phyloP scores from a whole-genome alignment of 2,113 vertebrate species.

The Varanus salvator region DNA sequence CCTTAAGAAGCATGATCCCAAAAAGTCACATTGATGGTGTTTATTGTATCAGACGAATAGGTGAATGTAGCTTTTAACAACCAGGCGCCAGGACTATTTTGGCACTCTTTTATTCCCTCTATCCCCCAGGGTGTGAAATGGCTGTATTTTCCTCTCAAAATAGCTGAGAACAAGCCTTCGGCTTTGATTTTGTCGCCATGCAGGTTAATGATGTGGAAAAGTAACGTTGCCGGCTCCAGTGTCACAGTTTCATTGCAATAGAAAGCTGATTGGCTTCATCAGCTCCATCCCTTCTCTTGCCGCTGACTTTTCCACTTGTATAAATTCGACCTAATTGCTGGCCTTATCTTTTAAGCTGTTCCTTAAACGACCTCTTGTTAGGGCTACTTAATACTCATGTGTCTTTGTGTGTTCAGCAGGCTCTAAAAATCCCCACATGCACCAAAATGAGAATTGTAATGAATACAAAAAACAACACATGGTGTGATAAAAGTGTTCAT shows the following conservation, averaged over 20 bases:
- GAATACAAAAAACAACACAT: conserved; percentile 30
- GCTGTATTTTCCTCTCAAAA: neutral
- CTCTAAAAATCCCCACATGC: conserved; percentile 44
- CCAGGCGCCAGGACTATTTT: fast-evolving
- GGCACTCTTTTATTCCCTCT: conserved; percentile 2
- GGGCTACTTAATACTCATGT: conserved; percentile 66
- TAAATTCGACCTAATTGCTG: conserved; percentile 64
- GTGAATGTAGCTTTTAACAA: neutral
- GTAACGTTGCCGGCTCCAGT: conserved; percentile 39
- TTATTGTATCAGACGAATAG: neutral
- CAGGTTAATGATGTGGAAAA: conserved; percentile 54
- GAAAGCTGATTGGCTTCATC: conserved; percentile 47
- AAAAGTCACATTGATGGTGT: neutral
- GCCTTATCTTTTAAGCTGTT: conserved; percentile 67
- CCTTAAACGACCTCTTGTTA: conserved; percentile 72
- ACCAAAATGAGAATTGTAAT: conserved; percentile 50
- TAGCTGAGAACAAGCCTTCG: conserved; percentile 21
- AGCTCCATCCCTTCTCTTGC: conserved; percentile 37
- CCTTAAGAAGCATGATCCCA: neutral
- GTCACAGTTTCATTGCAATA: conserved; percentile 16
- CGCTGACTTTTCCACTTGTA: conserved; percentile 34
- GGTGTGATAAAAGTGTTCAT: conserved; percentile 74
- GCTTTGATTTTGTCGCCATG: conserved; percentile 44
- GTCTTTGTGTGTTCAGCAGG: conserved; percentile 61
- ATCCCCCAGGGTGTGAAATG: neutral